These are phyloP conservation scores for Xiphophorus couchianus DNA, from an alignment of 2,113 vertebrate genomes.

Conservation along the genomic window DNA sequence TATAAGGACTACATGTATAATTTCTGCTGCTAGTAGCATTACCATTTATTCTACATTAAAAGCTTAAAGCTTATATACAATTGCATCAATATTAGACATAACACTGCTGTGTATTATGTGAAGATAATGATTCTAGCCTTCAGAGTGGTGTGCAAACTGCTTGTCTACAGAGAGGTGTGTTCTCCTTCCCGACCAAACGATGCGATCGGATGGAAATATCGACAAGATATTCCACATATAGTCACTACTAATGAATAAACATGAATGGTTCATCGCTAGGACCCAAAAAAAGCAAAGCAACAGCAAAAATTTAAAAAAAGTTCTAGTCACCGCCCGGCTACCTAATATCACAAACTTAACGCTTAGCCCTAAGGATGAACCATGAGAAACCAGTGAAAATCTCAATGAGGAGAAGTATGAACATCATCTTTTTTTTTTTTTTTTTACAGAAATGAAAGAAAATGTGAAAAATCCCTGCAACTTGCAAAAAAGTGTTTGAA, in stretches of 20 bases:
- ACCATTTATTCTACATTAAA: constrained; percentile 75
- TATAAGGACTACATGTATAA: constrained; percentile 79
- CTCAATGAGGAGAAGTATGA: constrained; percentile 56
- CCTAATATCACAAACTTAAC: constrained; percentile 58
- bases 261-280: constrained; percentile 71
- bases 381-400: constrained; percentile 48
- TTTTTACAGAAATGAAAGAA: constrained; percentile 29
- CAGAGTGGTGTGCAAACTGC: constrained; percentile 59
- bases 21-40: constrained; percentile 73
- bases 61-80: constrained; percentile 79
- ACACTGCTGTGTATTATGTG: constrained; percentile 70
- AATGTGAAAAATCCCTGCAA: constrained; percentile 65
- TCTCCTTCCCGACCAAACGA: constrained; percentile 36
- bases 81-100: constrained; percentile 74
- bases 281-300: constrained; percentile 57
- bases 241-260: constrained; percentile 39
- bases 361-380: constrained; percentile 34
- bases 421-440: constrained; percentile 1
- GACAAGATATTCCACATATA: constrained; percentile 36
- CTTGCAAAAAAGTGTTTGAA: constrained; percentile 44
- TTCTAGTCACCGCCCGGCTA: constrained; percentile 52
- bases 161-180: constrained; percentile 53
- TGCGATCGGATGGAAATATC: constrained; percentile 35
- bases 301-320: constrained; percentile 43
- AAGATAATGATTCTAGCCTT: constrained; percentile 45